A percentile compares a stretch with the other conserved stretches of the same genome.
phyloP scores from a whole-genome alignment of 2,113 vertebrate genomes.

The Nyctereutes procyonoides region DNA sequence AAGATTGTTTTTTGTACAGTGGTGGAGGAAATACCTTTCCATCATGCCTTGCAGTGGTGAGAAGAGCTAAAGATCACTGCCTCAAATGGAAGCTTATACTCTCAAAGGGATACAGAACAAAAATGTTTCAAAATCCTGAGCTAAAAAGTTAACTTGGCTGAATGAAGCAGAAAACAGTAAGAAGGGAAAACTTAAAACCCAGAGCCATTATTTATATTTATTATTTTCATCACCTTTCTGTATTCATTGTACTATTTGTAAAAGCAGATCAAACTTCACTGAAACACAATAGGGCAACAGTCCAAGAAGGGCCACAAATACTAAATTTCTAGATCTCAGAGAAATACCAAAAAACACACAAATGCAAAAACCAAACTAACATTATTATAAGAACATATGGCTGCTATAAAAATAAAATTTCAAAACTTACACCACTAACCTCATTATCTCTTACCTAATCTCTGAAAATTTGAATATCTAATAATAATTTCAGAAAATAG shows the following conservation, averaged over 20 bases:
- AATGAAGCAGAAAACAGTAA: slow-evolving; percentile 25
- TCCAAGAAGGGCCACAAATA: not conserved
- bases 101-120: slow-evolving; percentile 9
- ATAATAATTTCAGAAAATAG: not conserved
- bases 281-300: not conserved
- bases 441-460: not conserved
- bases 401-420: slow-evolving; percentile 49
- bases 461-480: not conserved
- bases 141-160: not conserved
- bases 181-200: slow-evolving; percentile 17
- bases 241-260: slow-evolving; percentile 23
- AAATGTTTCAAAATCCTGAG: slow-evolving; percentile 27
- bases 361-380: slow-evolving; percentile 32
- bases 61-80: not conserved
- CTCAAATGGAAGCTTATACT: slow-evolving; percentile 8
- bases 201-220: slow-evolving; percentile 28
- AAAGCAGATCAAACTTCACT: slow-evolving; percentile 8
- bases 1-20: not conserved
- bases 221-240: not conserved
- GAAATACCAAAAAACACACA: slow-evolving; percentile 18
- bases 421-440: not conserved
- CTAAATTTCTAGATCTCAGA: slow-evolving; percentile 24
- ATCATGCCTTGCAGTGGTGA: not conserved
- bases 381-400: not conserved
- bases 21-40: not conserved